phyloP scores from a whole-genome alignment of 2,113 vertebrate species.

The Tringa solitaria region DNA sequence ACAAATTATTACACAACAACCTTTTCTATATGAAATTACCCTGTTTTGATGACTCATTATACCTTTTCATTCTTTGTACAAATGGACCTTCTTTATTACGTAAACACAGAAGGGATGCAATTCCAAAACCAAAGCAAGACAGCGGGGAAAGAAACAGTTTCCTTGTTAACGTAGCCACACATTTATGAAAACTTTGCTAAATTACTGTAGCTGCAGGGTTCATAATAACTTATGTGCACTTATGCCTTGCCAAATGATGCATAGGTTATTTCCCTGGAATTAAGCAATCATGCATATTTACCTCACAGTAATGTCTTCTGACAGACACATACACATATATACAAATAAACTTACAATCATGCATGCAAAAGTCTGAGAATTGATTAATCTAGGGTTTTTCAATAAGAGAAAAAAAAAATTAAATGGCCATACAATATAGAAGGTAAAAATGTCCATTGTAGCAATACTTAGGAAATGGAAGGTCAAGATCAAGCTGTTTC shows the following conservation, averaged over 20 bases:
- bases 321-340: not conserved
- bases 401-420: not conserved
- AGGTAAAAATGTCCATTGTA: not conserved
- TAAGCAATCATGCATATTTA: constrained; percentile 12
- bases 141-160: not conserved
- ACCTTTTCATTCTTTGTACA: constrained; percentile 22
- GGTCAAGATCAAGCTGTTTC: not conserved
- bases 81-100: not conserved
- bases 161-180: not conserved
- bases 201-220: constrained; percentile 19
- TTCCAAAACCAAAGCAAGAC: constrained; percentile 3
- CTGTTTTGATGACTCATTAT: constrained; percentile 18
- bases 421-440: rapidly evolving
- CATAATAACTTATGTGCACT: constrained; percentile 16
- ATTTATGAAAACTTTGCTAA: constrained; percentile 24
- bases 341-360: not conserved
- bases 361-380: not conserved
- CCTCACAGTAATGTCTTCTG: constrained; percentile 11
- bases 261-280: constrained; percentile 49
- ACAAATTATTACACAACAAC: constrained; percentile 52
- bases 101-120: not conserved
- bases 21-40: constrained; percentile 57
- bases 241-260: not conserved
- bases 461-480: not conserved
- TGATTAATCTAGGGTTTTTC: not conserved